Conservation (phyloP, 1,140 invertebrate species). For the Nautilus pompilius region DNA sequence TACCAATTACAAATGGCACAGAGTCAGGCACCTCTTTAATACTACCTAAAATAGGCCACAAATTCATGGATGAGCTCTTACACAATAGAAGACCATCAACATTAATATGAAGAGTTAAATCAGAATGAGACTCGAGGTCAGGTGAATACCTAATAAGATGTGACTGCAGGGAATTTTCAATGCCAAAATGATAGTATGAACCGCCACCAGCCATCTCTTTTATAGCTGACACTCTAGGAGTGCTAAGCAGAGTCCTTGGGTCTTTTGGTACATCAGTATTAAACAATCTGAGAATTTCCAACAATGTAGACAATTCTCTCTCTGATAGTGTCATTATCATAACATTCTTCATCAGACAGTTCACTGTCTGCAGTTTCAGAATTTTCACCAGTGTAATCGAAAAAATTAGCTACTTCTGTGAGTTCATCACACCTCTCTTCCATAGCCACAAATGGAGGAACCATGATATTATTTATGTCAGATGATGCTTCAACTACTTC, state of each 20-base stretch:
- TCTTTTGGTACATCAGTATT: slow-evolving; percentile 9
- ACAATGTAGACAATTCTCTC: no score
- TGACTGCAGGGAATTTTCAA: neutral
- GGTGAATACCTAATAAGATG: neutral
- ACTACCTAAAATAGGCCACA: slow-evolving; percentile 30
- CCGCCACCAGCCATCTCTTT: neutral
- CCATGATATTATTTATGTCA: no score
- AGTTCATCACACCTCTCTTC: no score
- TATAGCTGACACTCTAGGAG: neutral
- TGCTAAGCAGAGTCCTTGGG: neutral
- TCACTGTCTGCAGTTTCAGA: no score
- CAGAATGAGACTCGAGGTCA: neutral
- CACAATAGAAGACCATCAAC: slow-evolving; percentile 11
- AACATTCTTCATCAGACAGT: no score
- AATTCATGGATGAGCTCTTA: slow-evolving; percentile 3
- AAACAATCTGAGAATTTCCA: no score
- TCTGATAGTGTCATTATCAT: no score
- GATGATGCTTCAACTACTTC: no score
- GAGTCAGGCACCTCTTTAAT: slow-evolving; percentile 4
- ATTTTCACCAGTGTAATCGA: no score
- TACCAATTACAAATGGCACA: slow-evolving; percentile 17
- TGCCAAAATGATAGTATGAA: slow-evolving; percentile 8
- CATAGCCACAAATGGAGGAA: no score
- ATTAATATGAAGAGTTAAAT: neutral
- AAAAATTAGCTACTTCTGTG: no score